A percentile compares a stretch with the other conserved stretches of the same genome.
phyloP scores from a whole-genome alignment of 2,797 vertebrate species.

The Onychomys leucogaster region DNA sequence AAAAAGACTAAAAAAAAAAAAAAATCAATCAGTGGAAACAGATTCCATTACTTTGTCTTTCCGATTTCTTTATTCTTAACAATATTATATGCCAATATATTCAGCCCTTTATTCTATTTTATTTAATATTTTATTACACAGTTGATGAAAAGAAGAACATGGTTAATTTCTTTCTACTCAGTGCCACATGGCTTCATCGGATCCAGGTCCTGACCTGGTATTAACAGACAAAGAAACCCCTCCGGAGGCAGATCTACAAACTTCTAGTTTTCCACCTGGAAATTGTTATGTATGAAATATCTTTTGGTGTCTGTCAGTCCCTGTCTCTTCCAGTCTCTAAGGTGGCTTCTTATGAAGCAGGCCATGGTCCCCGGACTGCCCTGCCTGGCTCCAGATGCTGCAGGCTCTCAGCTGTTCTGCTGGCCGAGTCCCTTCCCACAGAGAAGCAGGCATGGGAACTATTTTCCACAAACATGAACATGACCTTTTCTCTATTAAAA shows the following conservation, averaged over 20 bases:
- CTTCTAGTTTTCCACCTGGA: slow-evolving; percentile 1
- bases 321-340: slow-evolving; percentile 10
- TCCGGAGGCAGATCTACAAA: slow-evolving; percentile 20
- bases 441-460: neutral
- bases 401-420: neutral
- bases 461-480: neutral
- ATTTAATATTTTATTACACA: slow-evolving; percentile 60
- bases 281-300: slow-evolving; percentile 32
- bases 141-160: slow-evolving; percentile 55
- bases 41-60: slow-evolving; percentile 61
- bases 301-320: neutral
- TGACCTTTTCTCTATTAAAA: slow-evolving; percentile 28
- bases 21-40: neutral
- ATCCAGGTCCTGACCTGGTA: neutral
- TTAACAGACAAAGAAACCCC: slow-evolving; percentile 37
- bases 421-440: neutral
- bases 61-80: slow-evolving; percentile 62
- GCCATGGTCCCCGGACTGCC: neutral
- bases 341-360: neutral
- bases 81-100: slow-evolving; percentile 58
- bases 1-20: neutral
- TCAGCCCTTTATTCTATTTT: slow-evolving; percentile 43
- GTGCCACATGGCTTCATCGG: neutral
- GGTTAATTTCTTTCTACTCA: slow-evolving; percentile 41
- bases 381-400: neutral